phyloP scores from a whole-genome alignment of 2,113 vertebrate genomes.

The Drymodes brunneopygia region DNA sequence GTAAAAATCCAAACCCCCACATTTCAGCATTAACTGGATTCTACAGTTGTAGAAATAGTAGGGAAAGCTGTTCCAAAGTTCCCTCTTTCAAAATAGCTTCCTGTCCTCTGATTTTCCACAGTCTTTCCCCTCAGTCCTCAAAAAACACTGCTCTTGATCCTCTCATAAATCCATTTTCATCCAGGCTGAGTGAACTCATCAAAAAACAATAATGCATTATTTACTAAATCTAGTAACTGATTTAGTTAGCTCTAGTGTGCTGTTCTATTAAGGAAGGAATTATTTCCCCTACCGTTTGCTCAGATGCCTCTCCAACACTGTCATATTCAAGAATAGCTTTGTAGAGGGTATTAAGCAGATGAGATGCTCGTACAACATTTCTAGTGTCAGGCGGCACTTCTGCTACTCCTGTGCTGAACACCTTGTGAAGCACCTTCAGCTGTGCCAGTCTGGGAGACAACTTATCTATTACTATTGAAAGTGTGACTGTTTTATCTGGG shows the following conservation, averaged over 20 bases:
- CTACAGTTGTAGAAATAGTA: not conserved
- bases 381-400: constrained; percentile 92
- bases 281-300: constrained; percentile 82
- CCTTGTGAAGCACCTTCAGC: constrained; percentile 90
- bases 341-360: constrained; percentile 95
- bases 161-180: not conserved
- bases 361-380: constrained; percentile 93
- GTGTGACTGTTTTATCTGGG: constrained; percentile 88
- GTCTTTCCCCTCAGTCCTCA: not conserved
- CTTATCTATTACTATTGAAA: constrained; percentile 86
- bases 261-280: not conserved
- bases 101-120: not conserved
- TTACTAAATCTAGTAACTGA: not conserved
- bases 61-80: not conserved
- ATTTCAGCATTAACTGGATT: not conserved
- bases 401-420: constrained; percentile 95
- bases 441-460: constrained; percentile 87
- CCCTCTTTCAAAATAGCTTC: not conserved
- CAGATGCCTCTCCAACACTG: constrained; percentile 91
- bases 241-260: not conserved
- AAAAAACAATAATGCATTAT: not conserved
- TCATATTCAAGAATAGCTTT: constrained; percentile 97
- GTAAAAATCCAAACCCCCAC: not conserved
- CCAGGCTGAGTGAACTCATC: not conserved
- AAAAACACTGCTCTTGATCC: not conserved